Evolutionary conservation across 35 echinoderm and acorn worm species (phyloP), one percentile per base, ranked within the genome.

Genomic region (Amphiura filiformis): DNA sequence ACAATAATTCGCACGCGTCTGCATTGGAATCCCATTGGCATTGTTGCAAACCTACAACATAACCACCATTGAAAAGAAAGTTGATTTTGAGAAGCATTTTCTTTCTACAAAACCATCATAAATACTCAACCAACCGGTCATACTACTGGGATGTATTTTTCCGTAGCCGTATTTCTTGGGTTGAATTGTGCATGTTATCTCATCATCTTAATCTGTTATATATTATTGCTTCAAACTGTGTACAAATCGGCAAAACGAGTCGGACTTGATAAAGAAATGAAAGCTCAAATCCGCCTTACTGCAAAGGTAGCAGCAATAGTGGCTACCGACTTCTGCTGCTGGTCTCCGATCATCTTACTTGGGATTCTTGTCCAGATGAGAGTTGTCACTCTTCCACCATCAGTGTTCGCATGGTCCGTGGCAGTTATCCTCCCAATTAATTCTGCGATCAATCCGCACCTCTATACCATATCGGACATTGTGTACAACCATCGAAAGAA

Each of bases 1-100:
- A n/a, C n/a, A 17, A 37, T 89, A 20, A 87, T 86, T 37, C 57
- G 84, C 87, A 89, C n/a, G n/a, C 37, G 87, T 94, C 13, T 94
- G 92, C 32, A 47, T 94, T 1, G 92, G 87, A 11, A 33, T 94
- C 26, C 92, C 92, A 7, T 39, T 39, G 86, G 2, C 78, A 87
- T 5, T 13, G 13, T 7, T 32, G 52, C 39, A 30, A 83, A 22
- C n/a, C n/a, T n/a, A n/a, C n/a, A n/a, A n/a, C n/a, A n/a, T n/a
- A n/a, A n/a, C n/a, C n/a, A n/a, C n/a, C 36, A 20, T 13, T 37
- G n/a, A 15, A n/a, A 39, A 11, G 5, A 2, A 34, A 35, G 14
- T 38, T 2, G 28, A 35, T 34, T 35, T 35, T 39, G 31, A 34
- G 42, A 32, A 83, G 30, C 81, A 44, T 37, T 28, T 31, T 31